phyloP scores from a whole-genome alignment of 2,797 vertebrate species.

The Macropodus opercularis region DNA sequence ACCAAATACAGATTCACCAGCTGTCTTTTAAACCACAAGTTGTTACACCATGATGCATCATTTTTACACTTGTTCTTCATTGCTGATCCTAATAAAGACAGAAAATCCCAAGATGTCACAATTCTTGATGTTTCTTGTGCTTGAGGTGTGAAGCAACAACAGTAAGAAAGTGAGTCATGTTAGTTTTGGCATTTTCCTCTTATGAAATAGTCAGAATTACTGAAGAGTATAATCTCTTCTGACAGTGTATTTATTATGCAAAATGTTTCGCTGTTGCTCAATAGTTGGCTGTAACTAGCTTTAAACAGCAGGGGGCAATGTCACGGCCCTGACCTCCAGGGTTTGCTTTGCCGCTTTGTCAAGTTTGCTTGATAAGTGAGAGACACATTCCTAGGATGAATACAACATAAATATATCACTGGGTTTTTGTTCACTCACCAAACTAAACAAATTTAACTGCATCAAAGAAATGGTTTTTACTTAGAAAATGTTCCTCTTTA shows the following conservation, averaged over 20 bases:
- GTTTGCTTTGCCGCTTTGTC: conserved; percentile 3
- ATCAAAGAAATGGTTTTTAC: conserved; percentile 38
- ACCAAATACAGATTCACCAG: not conserved
- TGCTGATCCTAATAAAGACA: not conserved
- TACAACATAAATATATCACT: conserved; percentile 44
- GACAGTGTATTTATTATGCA: not conserved
- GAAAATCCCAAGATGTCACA: conserved; percentile 25
- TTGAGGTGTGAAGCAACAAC: conserved; percentile 2
- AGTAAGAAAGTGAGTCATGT: conserved; percentile 26
- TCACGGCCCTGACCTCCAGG: conserved; percentile 15
- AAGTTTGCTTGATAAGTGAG: conserved; percentile 4
- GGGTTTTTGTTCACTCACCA: conserved; percentile 23
- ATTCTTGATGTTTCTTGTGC: not conserved
- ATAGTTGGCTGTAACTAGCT: conserved; percentile 19
- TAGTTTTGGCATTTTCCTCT: not conserved
- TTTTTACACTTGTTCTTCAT: not conserved
- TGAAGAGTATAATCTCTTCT: not conserved
- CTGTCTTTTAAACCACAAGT: not conserved
- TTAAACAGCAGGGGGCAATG: conserved; percentile 73
- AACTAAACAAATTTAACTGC: conserved; percentile 28
- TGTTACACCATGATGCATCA: not conserved
- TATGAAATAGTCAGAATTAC: no score
- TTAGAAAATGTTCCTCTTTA: conserved; percentile 48
- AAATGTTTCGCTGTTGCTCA: conserved; percentile 10
- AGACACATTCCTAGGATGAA: conserved; percentile 32